phyloP scores from a whole-genome alignment of 2,113 vertebrate species.

The Corythaeola cristata region DNA sequence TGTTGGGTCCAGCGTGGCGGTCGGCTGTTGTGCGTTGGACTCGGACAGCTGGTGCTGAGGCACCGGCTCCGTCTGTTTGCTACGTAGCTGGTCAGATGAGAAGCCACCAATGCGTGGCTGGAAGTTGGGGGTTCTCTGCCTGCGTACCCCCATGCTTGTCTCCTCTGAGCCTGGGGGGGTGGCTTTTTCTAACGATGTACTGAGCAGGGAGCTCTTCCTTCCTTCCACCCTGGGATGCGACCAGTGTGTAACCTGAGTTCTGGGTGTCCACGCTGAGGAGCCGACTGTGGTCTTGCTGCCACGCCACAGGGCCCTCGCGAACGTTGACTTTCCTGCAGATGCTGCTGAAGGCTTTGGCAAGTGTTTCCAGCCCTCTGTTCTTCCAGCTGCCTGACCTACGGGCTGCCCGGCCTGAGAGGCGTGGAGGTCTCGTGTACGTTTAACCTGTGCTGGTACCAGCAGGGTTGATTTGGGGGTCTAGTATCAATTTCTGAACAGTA shows the following conservation, averaged over 20 bases:
- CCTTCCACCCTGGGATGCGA: neutral
- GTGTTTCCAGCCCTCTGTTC: neutral
- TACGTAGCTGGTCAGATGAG: neutral
- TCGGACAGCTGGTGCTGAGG: rapidly evolving
- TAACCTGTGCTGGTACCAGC: neutral
- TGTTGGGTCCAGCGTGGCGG: neutral
- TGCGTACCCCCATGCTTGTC: rapidly evolving
- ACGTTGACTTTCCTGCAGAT: neutral
- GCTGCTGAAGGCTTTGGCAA: neutral
- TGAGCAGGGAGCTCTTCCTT: neutral
- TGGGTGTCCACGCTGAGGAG: neutral
- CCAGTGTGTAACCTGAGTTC: rapidly evolving
- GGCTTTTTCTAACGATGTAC: neutral
- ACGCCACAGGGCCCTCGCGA: rapidly evolving
- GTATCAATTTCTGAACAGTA: neutral
- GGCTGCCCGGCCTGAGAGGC: neutral
- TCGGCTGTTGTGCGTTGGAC: rapidly evolving
- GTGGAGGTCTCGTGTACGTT: neutral
- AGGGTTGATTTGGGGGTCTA: neutral
- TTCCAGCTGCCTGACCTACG: neutral
- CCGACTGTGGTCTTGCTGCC: neutral
- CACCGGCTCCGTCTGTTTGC: rapidly evolving
- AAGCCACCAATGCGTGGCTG: rapidly evolving
- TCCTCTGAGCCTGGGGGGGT: neutral
- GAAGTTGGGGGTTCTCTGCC: rapidly evolving